phyloP scores from a whole-genome alignment of 64 coral and sea anemone genomes.

The Exaiptasia diaphana region DNA sequence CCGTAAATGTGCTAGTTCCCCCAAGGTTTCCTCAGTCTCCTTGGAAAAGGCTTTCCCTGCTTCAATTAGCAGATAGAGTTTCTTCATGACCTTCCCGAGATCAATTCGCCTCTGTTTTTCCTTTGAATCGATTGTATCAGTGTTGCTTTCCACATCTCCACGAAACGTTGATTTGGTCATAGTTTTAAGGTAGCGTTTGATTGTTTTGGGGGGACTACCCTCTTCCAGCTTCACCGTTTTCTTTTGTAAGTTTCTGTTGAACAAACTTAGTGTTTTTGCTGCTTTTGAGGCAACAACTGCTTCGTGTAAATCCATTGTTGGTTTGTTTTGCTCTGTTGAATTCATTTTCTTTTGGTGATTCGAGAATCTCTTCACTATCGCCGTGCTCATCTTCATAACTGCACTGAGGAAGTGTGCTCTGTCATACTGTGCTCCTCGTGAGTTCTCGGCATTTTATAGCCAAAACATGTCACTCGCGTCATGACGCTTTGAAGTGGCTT shows the following conservation, averaged over 20 bases:
- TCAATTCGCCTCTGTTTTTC: neutral
- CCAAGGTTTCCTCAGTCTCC: conserved; percentile 6
- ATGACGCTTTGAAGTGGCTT: too few species aligned
- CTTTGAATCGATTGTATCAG: neutral
- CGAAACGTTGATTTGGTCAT: conserved; percentile 45
- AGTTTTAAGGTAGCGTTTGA: conserved; percentile 31
- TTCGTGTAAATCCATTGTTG: neutral
- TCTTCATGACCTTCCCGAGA: conserved; percentile 19
- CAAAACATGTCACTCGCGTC: too few species aligned
- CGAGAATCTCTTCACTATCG: too few species aligned
- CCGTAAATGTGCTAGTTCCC: conserved; percentile 38
- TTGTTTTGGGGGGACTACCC: neutral
- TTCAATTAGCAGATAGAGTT: conserved; percentile 33
- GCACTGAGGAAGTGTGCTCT: too few species aligned
- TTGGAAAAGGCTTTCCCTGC: conserved; percentile 8
- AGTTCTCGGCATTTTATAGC: too few species aligned
- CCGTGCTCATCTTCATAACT: too few species aligned
- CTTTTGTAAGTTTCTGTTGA: neutral
- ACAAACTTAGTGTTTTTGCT: neutral
- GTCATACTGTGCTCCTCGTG: too few species aligned
- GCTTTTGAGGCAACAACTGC: neutral
- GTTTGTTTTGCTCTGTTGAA: too few species aligned
- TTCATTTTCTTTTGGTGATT: too few species aligned
- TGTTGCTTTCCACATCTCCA: conserved; percentile 5
- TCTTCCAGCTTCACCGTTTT: neutral